Percentiles rank a stretch among this genome's conserved stretches.
Conservation (phyloP, 1,140 invertebrate genomes). For the Hypothenemus hampei region DNA sequence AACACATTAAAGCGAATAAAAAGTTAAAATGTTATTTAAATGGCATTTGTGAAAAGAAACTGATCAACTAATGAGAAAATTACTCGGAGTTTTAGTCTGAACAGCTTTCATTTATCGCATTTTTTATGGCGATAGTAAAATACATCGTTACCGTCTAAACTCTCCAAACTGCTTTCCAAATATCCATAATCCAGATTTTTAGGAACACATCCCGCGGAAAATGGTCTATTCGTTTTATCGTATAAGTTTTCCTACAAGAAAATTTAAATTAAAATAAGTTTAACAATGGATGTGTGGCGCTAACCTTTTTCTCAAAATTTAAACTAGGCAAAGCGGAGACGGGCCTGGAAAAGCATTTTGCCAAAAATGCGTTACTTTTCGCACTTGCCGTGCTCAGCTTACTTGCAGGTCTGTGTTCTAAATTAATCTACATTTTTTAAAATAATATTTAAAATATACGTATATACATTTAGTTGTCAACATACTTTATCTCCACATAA, state of each 20-base stretch:
- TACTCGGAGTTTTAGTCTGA: too few species aligned
- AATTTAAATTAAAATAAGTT: neutral
- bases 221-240: conserved; percentile 27
- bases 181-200: conserved; percentile 26
- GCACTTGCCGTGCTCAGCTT: conserved; percentile 30
- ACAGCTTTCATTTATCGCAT: too few species aligned
- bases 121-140: too few species aligned
- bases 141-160: conserved; percentile 29
- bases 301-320: conserved; percentile 27
- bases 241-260: conserved; percentile 18
- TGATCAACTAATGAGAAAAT: too few species aligned
- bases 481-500: too few species aligned
- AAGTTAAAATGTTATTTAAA: too few species aligned
- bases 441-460: too few species aligned
- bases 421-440: conserved; percentile 26
- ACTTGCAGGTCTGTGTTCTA: conserved; percentile 29
- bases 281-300: neutral
- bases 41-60: too few species aligned
- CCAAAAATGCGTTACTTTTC: conserved; percentile 25
- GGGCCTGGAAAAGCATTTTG: conserved; percentile 32
- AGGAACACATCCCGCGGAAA: conserved; percentile 32
- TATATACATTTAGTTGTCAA: too few species aligned
- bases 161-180: conserved; percentile 28
- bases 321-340: conserved; percentile 34
- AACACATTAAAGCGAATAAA: neutral